phyloP scores from a whole-genome alignment of 1,140 invertebrate species.

The Drosophila paulistorum region DNA sequence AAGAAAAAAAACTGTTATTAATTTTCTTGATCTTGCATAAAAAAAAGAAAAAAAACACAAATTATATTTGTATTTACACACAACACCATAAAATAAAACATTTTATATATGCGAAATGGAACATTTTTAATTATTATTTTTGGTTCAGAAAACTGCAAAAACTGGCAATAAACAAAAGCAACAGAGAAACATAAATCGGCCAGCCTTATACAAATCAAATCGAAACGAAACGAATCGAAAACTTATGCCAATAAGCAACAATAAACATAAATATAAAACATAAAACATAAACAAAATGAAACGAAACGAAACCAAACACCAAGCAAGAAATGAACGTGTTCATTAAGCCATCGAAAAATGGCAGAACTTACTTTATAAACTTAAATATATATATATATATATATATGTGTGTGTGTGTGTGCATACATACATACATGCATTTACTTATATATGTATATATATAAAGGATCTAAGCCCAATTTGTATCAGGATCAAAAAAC shows the following conservation, averaged over 20 bases:
- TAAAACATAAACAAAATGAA: background rate
- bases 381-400: background rate
- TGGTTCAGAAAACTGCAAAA: too few species aligned
- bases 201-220: background rate
- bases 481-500: background rate
- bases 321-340: constrained; percentile 2
- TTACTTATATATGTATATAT: too few species aligned
- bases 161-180: constrained; percentile 9
- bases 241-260: background rate
- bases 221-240: background rate
- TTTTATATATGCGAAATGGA: constrained; percentile 63
- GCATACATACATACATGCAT: background rate
- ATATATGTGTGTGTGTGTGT: too few species aligned
- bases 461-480: background rate
- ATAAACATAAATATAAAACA: constrained; percentile 1
- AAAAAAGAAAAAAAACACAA: constrained; percentile 53
- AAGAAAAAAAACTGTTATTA: constrained; percentile 69
- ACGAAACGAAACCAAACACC: background rate
- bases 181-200: background rate
- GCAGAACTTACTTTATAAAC: constrained; percentile 7
- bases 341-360: background rate
- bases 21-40: constrained; percentile 54
- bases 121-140: background rate
- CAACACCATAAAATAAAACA: constrained; percentile 55
- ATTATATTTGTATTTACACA: constrained; percentile 78